phyloP scores from a whole-genome alignment of 2,888 invertebrate genomes.

The Enchytraeus crypticus region DNA sequence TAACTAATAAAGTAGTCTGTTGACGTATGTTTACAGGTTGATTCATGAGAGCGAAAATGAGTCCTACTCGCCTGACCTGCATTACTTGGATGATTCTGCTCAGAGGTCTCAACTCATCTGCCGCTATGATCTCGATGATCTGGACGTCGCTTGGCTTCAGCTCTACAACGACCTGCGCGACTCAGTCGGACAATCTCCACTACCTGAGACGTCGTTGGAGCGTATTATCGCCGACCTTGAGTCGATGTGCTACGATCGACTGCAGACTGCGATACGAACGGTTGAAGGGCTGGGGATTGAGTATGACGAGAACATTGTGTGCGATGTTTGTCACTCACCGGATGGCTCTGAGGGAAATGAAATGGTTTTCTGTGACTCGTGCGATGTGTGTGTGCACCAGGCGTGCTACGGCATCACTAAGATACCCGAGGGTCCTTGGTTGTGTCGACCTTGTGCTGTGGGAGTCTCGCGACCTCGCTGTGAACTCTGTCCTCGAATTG shows the following conservation, averaged over 20 bases:
- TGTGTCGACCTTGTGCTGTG: conserved; percentile 86
- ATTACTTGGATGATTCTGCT: background rate
- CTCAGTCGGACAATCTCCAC: conserved; percentile 46
- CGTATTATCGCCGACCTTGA: conserved; percentile 84
- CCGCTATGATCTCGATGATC: conserved; percentile 87
- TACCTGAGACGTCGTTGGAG: conserved; percentile 80
- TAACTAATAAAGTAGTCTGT: too few relatives aligned
- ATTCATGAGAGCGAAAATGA: background rate
- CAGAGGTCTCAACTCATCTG: conserved; percentile 60
- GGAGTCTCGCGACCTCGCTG: conserved; percentile 67
- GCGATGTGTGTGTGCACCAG: conserved; percentile 98
- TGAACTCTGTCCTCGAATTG: conserved; percentile 88
- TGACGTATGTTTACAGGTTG: background rate
- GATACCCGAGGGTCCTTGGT: conserved; percentile 86
- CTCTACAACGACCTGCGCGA: conserved; percentile 73
- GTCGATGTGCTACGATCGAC: conserved; percentile 55
- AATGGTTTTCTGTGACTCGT: conserved; percentile 61
- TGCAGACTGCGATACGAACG: conserved; percentile 45
- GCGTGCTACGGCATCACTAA: conserved; percentile 79
- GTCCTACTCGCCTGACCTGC: background rate
- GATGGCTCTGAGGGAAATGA: conserved; percentile 16
- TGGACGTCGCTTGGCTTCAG: conserved; percentile 81
- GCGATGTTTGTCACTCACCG: conserved; percentile 86
- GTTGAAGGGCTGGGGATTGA: conserved; percentile 69
- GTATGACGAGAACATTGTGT: conserved; percentile 95